Evolutionary conservation across 2,888 invertebrate species (phyloP).

Genomic region (Sialis lutaria): DNA sequence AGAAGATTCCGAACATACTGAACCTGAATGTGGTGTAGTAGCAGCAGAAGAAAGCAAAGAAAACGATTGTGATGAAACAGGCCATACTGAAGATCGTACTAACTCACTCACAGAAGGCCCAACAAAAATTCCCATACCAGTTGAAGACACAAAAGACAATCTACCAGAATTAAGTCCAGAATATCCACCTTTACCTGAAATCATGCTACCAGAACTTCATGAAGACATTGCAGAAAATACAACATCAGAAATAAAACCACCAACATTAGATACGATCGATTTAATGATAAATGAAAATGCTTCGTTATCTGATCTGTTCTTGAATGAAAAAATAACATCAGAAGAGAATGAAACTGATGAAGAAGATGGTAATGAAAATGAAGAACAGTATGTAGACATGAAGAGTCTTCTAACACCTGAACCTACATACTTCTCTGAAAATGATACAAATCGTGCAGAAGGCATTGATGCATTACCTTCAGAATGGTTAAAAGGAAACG

Average conservation of each 20-base stretch:
- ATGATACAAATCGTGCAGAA: constrained; percentile 5
- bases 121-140: neutral
- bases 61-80: too few species aligned
- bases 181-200: constrained; percentile 32
- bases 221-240: constrained; percentile 10
- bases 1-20: too few species aligned
- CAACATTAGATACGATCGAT: neutral
- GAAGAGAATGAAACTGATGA: too few species aligned
- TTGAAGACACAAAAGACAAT: constrained; percentile 9
- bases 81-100: neutral
- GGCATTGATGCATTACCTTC: neutral
- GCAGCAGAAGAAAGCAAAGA: too few species aligned
- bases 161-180: constrained; percentile 27
- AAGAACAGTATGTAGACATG: too few species aligned
- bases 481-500: neutral
- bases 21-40: too few species aligned
- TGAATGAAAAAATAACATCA: too few species aligned
- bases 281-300: too few species aligned
- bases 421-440: constrained; percentile 12
- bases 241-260: constrained; percentile 4
- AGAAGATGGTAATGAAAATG: too few species aligned
- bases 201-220: constrained; percentile 21
- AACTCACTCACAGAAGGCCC: neutral
- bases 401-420: constrained; percentile 9
- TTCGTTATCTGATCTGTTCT: too few species aligned